A percentile compares a stretch with the other conserved stretches of the same genome.
These are phyloP conservation scores for Notamacropus eugenii DNA, from an alignment of 2,797 vertebrate species.

Conservation along the genomic window DNA sequence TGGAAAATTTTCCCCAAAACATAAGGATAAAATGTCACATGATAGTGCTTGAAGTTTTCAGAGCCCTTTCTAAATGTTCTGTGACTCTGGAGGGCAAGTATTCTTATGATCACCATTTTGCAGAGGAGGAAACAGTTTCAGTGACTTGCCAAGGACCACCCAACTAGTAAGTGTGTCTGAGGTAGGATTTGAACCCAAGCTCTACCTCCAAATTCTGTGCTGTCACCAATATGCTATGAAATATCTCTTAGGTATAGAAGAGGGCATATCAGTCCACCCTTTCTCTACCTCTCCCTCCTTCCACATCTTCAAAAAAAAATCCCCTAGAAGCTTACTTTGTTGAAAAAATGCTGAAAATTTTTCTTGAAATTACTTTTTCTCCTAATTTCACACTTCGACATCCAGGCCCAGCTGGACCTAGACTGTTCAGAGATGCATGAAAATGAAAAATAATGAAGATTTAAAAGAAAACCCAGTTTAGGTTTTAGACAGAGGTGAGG, in stretches of 20 bases:
- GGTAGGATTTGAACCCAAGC: not conserved
- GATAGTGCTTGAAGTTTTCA: not conserved
- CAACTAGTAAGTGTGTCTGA: not conserved
- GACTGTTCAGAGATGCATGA: conserved; percentile 69
- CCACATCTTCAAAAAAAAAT: not conserved
- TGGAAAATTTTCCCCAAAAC: not conserved
- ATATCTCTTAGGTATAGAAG: not conserved
- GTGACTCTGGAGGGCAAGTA: not conserved
- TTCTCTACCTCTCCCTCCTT: not conserved
- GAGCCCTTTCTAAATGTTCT: not conserved
- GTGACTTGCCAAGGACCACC: not conserved
- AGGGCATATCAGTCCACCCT: not conserved
- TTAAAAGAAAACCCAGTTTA: conserved; percentile 60
- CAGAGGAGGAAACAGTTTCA: not conserved
- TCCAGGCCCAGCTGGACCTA: conserved; percentile 48
- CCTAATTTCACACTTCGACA: conserved; percentile 73
- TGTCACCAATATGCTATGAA: not conserved
- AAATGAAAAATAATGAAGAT: conserved; percentile 70
- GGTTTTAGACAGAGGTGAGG: conserved; percentile 23
- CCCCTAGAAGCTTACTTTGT: conserved; percentile 7
- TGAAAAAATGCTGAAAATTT: conserved; percentile 58
- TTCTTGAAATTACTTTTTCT: conserved; percentile 67
- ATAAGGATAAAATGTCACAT: not conserved
- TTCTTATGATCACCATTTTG: not conserved
- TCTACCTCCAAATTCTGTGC: not conserved